Conservation (phyloP, 2,797 vertebrate genomes). For the Pelodytes ibericus region DNA sequence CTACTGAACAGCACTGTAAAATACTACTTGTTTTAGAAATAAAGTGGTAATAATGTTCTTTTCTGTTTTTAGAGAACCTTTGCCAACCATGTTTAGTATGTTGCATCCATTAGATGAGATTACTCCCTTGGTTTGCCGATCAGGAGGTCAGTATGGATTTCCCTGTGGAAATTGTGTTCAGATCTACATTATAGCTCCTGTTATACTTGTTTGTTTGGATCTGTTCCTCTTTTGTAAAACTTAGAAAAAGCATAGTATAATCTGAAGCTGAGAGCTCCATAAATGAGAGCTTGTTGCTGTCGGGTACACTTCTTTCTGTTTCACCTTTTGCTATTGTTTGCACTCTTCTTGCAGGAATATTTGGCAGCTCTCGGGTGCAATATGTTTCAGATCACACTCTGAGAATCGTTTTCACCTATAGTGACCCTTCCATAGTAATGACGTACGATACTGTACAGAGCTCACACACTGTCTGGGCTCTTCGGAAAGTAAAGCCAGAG, state of each 20-base stretch:
- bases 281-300: too few species aligned
- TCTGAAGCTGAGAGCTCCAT: too few species aligned
- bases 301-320: too few species aligned
- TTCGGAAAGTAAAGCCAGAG: slow-evolving; percentile 88
- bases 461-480: slow-evolving; percentile 86
- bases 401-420: slow-evolving; percentile 87
- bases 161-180: too few species aligned
- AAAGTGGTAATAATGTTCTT: neutral
- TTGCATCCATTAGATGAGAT: slow-evolving; percentile 95
- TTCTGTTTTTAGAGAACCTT: slow-evolving; percentile 80
- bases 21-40: too few species aligned
- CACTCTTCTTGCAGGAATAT: slow-evolving; percentile 72
- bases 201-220: too few species aligned
- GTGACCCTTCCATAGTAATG: slow-evolving; percentile 88
- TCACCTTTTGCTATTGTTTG: neutral
- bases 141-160: slow-evolving; percentile 77
- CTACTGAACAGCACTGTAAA: too few species aligned
- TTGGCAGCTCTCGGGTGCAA: slow-evolving; percentile 82
- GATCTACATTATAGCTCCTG: too few species aligned
- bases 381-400: slow-evolving; percentile 86
- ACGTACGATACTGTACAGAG: slow-evolving; percentile 88
- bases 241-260: too few species aligned
- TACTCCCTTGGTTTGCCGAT: slow-evolving; percentile 87
- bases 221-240: too few species aligned
- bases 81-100: slow-evolving; percentile 97